Conservation (phyloP, 2,888 invertebrate species). For the Cyclophora albipunctata region DNA sequence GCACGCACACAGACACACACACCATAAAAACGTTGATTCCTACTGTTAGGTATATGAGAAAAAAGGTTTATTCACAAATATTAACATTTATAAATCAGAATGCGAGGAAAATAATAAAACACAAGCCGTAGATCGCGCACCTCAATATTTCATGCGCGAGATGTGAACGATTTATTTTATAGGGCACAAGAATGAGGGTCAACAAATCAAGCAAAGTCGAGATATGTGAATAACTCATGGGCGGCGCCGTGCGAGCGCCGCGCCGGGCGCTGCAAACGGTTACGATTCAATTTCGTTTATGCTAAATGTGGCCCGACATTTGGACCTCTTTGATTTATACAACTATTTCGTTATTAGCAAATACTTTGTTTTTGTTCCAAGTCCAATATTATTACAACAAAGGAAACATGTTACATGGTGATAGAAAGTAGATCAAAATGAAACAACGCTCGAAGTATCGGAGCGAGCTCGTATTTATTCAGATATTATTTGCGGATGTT, state of each 20-base stretch:
- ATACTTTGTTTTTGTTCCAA: background rate
- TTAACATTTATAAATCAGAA: background rate
- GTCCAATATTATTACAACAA: background rate
- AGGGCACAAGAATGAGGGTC: slow-evolving; percentile 18
- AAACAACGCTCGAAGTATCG: no score
- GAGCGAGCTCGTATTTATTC: no score
- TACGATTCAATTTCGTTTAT: background rate
- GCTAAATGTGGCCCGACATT: background rate
- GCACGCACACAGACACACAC: no score
- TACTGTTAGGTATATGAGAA: no score
- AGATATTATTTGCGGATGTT: no score
- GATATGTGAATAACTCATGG: slow-evolving; percentile 21
- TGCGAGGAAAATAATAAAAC: slow-evolving; percentile 18
- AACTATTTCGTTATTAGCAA: background rate
- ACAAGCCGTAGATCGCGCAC: slow-evolving; percentile 15
- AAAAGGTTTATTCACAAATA: no score
- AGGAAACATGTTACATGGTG: no score
- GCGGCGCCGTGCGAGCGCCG: slow-evolving; percentile 13
- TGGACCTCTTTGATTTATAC: background rate
- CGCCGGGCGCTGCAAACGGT: background rate
- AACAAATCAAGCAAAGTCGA: slow-evolving; percentile 18
- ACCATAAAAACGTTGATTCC: no score
- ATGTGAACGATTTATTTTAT: slow-evolving; percentile 21
- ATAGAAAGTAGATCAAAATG: no score
- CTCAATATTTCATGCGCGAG: slow-evolving; percentile 16